These are phyloP conservation scores for Motacilla alba DNA, from an alignment of 2,113 vertebrate genomes.

Conservation along the genomic window DNA sequence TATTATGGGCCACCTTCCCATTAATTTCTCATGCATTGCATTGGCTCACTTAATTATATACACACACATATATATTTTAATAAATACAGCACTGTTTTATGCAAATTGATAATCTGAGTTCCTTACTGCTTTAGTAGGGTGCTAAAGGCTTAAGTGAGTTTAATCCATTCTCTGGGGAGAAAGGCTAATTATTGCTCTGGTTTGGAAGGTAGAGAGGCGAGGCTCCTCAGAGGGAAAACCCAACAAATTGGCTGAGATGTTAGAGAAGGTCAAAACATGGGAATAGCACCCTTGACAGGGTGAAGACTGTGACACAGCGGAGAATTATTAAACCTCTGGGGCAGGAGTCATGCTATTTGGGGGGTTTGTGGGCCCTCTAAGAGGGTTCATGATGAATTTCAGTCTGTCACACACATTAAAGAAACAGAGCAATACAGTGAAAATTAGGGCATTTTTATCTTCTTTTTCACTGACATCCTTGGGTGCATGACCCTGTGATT, in stretches of 20 bases:
- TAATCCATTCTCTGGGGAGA: background rate
- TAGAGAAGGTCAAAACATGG: background rate
- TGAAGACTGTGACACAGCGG: background rate
- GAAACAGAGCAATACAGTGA: background rate
- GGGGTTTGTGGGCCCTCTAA: background rate
- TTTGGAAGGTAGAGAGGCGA: background rate
- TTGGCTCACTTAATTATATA: background rate
- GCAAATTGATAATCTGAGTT: background rate
- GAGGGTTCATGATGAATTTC: background rate
- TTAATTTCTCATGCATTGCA: background rate
- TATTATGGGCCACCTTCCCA: background rate
- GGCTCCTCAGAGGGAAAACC: background rate
- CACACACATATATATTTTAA: background rate
- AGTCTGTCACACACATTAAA: background rate
- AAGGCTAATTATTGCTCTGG: background rate
- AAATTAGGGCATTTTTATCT: background rate
- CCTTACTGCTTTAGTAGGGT: background rate
- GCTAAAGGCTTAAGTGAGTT: background rate
- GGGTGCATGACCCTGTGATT: background rate
- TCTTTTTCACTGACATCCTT: background rate
- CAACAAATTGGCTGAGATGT: background rate
- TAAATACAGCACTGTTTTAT: background rate
- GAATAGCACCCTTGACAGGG: background rate
- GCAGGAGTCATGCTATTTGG: background rate
- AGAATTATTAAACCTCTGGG: background rate